Base-by-base conservation (phyloP, 2,797 vertebrate species). In the Mus caroli region DNA sequence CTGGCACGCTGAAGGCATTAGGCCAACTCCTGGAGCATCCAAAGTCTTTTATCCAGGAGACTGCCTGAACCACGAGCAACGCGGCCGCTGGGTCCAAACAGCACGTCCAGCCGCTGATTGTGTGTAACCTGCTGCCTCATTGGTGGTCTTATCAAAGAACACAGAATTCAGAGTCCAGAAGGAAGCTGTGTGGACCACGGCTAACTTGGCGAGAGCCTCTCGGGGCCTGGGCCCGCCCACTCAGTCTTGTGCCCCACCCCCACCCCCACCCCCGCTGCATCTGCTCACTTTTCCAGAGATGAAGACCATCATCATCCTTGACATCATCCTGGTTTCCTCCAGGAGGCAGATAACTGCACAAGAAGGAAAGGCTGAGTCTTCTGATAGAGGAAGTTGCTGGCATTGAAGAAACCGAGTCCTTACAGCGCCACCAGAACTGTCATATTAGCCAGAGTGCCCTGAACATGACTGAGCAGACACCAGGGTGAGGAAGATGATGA, bases 111-210 rank as follows among this genome's bases (percentile, higher is more conserved):
- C 99, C 99, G 82, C 97, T 99, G 19, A 99, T 99, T 83, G 98
- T 98, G 11, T 99, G 98, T 1, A 99, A 99, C 1, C 85, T 99
- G 5, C 96, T 99, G 56, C 97, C 99, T 5, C 98, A 24, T 96
- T 99, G 82, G 98, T 99, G 34, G 98, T 99, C 11, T 94, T 99
- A 52, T 99, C 99, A 0, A 98, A 96, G 84, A 99, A 99, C 90
- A 99, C 99, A 97, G 99, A 99, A 73, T 99, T 99, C 96, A 99
- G 99, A 99, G 69, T 99, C 99, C 96, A 99, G 97, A 99, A 99
- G 89, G 99, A 99, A 90, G 99, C 98, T 0, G 98, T 99, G 46
- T 99, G 99, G 99, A 99, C 98, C 0, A 98, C 99, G 89, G 99
- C 99, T 9, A 99, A 99, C 98, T 98, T 99, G 87, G 99, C 98